Conservation (phyloP, 1,140 invertebrate species). For the Drosophila triauraria region DNA sequence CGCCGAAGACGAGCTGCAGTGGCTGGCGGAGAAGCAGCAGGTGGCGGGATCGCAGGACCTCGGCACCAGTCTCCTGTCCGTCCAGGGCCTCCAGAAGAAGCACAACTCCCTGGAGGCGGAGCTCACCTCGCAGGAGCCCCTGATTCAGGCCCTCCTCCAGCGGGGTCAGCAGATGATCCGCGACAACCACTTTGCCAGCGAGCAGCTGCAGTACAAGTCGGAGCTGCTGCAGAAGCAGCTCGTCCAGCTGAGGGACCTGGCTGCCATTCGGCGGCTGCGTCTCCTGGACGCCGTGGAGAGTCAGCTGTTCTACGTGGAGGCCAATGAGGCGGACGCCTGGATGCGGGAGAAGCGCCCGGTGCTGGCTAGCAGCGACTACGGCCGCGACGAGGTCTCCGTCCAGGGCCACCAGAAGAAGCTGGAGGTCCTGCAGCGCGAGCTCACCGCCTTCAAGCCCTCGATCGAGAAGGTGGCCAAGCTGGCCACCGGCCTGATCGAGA, state of each 20-base stretch:
- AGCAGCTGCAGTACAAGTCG: conserved; percentile 87
- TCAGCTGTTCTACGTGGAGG: conserved; percentile 95
- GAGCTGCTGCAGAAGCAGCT: conserved; percentile 88
- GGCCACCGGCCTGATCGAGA: conserved; percentile 88
- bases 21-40: conserved; percentile 94
- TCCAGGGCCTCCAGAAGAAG: conserved; percentile 98
- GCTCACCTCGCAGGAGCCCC: conserved; percentile 92
- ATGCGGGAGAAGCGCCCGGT: conserved; percentile 93
- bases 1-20: conserved; percentile 94
- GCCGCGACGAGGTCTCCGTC: conserved; percentile 95
- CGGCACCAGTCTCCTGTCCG: conserved; percentile 92
- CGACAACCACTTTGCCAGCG: conserved; percentile 93
- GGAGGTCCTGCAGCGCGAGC: conserved; percentile 92
- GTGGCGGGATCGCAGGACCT: conserved; percentile 92
- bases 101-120: conserved; percentile 95
- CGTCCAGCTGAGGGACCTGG: conserved; percentile 89
- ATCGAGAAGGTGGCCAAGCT: conserved; percentile 89
- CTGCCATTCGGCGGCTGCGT: conserved; percentile 89
- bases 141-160: conserved; percentile 89
- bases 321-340: conserved; percentile 94
- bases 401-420: conserved; percentile 92
- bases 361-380: conserved; percentile 91
- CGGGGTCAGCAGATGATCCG: conserved; percentile 92
- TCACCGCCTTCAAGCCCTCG: conserved; percentile 89
- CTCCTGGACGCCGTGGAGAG: conserved; percentile 94